These are phyloP conservation scores for Etheostoma cragini DNA, from an alignment of 2,113 vertebrate species.

Conservation along the genomic window DNA sequence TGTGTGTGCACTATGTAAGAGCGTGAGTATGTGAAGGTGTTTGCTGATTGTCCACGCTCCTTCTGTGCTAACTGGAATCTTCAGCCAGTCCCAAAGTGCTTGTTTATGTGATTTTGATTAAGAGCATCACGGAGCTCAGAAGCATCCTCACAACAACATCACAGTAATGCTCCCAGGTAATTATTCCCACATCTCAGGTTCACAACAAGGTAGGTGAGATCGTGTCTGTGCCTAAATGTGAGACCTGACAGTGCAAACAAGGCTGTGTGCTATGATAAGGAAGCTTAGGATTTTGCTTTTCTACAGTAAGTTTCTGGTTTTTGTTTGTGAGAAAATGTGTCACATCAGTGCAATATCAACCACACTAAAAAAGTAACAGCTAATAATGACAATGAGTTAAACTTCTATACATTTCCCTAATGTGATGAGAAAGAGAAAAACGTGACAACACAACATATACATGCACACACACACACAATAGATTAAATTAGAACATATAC, in stretches of 20 bases:
- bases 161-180: slow-evolving; percentile 42
- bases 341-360: neutral
- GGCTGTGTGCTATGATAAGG: neutral
- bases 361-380: neutral
- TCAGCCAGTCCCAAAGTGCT: slow-evolving; percentile 49
- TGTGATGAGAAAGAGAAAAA: neutral
- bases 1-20: slow-evolving; percentile 15
- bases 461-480: too few relatives aligned
- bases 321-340: neutral
- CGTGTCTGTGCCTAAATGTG: neutral
- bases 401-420: neutral
- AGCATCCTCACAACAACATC: slow-evolving; percentile 34
- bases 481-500: too few relatives aligned
- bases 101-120: slow-evolving; percentile 74
- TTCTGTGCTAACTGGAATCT: slow-evolving; percentile 58
- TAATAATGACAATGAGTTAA: neutral
- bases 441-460: too few relatives aligned
- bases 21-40: slow-evolving; percentile 45
- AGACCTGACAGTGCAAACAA: slow-evolving; percentile 11
- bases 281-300: neutral
- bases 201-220: slow-evolving; percentile 3
- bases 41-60: slow-evolving; percentile 47
- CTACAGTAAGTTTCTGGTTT: neutral
- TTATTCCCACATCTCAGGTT: slow-evolving; percentile 47
- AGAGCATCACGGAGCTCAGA: slow-evolving; percentile 52